Evolutionary conservation across 2,888 invertebrate species (phyloP), one percentile per base, ranked within the genome.

Genomic region (Drosophila tripunctata): DNA sequence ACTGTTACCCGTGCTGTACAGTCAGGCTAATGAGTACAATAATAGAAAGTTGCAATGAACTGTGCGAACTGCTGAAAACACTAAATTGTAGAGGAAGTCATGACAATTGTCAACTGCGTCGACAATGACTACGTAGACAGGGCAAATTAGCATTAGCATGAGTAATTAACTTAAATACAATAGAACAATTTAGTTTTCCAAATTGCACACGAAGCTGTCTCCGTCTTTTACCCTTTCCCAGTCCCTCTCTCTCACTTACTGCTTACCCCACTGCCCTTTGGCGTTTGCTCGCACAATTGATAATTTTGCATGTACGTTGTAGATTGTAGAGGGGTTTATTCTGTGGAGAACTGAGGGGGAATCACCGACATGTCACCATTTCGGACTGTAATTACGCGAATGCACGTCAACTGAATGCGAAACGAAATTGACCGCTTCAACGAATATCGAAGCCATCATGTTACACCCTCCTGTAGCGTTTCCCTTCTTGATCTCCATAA

Each of bases 121-220:
- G 56, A 38, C 51, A 63, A 51, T 43, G 52, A 58, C 52, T 27
- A 43, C 38, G 50, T 48, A 60, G 44, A 52, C 68, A 52, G 48
- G 57, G 58, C 73, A 81, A 84, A 84, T 84, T 86, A 86, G 78
- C 78, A 85, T 84, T 84, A 84, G 87, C 77, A 71, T 75, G 84
- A 86, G 81, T 84, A 86, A 84, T 84, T 84, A 84, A 84, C 87
- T 87, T 86, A 84, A 84, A 86, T 81, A 83, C 84, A 86, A 86
- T 86, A 75, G 81, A 68, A 81, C 84, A 83, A 84, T 86, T 84
- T 83, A 86, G 80, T 83, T 84, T 78, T 72, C 60, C 70, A 74
- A 86, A 86, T 85, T 86, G 80, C 73, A 67, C 66, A 61, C 73
- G 81, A 66, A 64, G 43, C 44, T 24, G 58, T 62, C 33, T 12